A percentile compares a stretch with the other conserved stretches of the same genome.
phyloP scores from a whole-genome alignment of 2,888 invertebrate species.

The Periphyllus acericola region DNA sequence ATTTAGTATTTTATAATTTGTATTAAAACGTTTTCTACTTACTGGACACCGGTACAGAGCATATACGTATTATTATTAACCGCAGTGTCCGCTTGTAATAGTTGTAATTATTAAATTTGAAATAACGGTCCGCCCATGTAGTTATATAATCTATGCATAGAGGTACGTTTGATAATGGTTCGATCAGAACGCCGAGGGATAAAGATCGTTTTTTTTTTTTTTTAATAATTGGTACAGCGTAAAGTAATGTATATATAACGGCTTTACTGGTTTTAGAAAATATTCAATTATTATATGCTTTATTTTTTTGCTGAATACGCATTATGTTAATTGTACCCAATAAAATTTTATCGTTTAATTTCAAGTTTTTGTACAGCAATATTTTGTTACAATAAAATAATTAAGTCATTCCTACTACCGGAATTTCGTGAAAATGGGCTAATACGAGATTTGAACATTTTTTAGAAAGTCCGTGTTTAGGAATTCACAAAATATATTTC shows the following conservation, averaged over 20 bases:
- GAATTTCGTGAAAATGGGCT: not conserved
- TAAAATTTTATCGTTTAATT: not conserved
- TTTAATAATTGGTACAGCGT: not conserved
- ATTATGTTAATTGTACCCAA: not conserved
- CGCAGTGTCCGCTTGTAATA: not conserved
- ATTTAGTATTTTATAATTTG: not conserved
- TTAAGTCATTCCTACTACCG: constrained; percentile 3
- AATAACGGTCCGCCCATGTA: not conserved
- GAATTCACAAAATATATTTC: constrained; percentile 6
- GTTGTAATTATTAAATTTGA: not conserved
- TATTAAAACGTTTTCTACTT: not conserved
- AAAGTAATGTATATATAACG: not conserved
- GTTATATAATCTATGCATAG: too few relatives aligned
- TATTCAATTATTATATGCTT: not conserved
- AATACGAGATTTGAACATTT: not conserved
- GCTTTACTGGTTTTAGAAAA: not conserved
- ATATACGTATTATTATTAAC: not conserved
- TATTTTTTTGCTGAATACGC: not conserved
- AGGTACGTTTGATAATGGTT: not conserved
- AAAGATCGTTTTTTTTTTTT: not conserved
- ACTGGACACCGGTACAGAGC: not conserved
- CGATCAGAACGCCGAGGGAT: not conserved
- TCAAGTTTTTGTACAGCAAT: not conserved
- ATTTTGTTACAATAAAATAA: not conserved
- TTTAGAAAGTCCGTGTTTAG: constrained; percentile 24